Percentiles rank a stretch among this genome's conserved stretches.
phyloP scores from a whole-genome alignment of 2,888 invertebrate genomes.

The Myopa testacea region DNA sequence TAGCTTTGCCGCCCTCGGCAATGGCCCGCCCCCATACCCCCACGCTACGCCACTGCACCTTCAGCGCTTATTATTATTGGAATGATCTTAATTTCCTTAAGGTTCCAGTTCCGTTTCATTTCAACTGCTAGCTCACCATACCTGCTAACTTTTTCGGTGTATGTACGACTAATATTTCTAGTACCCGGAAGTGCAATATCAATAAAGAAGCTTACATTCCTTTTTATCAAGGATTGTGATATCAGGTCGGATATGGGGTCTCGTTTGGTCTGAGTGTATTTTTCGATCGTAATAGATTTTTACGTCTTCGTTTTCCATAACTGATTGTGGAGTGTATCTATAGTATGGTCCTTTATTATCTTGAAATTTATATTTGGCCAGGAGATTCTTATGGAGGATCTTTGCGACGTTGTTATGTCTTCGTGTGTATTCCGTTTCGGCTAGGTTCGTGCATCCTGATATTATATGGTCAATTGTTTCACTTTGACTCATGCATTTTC shows the following conservation, averaged over 20 bases:
- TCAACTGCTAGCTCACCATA: constrained; percentile 36
- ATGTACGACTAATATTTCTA: constrained; percentile 30
- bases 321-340: constrained; percentile 8
- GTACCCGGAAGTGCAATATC: constrained; percentile 33
- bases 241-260: constrained; percentile 28
- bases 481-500: background rate
- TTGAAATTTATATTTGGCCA: background rate
- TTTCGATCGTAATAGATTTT: constrained; percentile 37
- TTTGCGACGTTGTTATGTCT: constrained; percentile 38
- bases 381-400: constrained; percentile 32
- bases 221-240: constrained; percentile 29
- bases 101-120: constrained; percentile 30
- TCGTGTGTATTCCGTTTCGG: constrained; percentile 30
- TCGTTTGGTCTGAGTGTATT: constrained; percentile 24
- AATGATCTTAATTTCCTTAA: constrained; percentile 25
- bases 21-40: too few species aligned
- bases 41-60: too few species aligned
- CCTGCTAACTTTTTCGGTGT: constrained; percentile 31
- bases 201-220: constrained; percentile 26
- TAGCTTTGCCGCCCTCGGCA: too few species aligned
- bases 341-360: constrained; percentile 5
- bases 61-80: constrained; percentile 36
- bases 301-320: constrained; percentile 18
- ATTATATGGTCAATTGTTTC: constrained; percentile 35
- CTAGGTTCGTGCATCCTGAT: constrained; percentile 31